These are phyloP conservation scores for Napeogenes inachia DNA, from an alignment of 2,888 invertebrate species.

Conservation along the genomic window DNA sequence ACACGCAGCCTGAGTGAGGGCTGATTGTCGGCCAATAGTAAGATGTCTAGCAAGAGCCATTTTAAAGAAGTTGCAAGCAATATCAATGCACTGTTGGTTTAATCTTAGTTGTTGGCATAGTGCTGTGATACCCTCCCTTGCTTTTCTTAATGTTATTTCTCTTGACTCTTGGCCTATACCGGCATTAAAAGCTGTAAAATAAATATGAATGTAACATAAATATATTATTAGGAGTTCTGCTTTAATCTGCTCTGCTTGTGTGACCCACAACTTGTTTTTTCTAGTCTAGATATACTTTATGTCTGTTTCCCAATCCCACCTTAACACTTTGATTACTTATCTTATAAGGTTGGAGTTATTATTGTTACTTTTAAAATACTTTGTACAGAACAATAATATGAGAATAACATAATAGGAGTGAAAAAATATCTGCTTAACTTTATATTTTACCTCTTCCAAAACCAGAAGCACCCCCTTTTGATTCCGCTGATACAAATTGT, in stretches of 20 bases:
- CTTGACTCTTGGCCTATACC: slow-evolving; percentile 92
- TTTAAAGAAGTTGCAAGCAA: slow-evolving; percentile 95
- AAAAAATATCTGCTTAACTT: not conserved
- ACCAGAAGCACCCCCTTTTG: slow-evolving; percentile 88
- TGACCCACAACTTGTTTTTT: too few species aligned
- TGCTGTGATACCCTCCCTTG: slow-evolving; percentile 88
- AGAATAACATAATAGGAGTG: not conserved
- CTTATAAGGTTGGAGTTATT: too few species aligned
- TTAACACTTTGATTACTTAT: too few species aligned
- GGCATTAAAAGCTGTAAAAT: slow-evolving; percentile 82
- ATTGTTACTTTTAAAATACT: too few species aligned
- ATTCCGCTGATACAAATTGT: slow-evolving; percentile 94
- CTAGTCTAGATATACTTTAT: not conserved
- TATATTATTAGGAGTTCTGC: too few species aligned
- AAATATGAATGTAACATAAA: not conserved
- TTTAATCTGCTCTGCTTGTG: too few species aligned
- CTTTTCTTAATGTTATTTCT: slow-evolving; percentile 93
- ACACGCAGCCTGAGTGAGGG: slow-evolving; percentile 96
- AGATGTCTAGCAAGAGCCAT: slow-evolving; percentile 89
- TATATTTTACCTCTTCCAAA: slow-evolving; percentile 82
- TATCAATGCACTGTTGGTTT: slow-evolving; percentile 94
- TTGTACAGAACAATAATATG: too few species aligned
- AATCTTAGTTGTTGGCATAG: slow-evolving; percentile 92
- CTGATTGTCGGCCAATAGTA: slow-evolving; percentile 93
- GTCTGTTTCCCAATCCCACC: too few species aligned